Evolutionary conservation across 2,888 invertebrate species (phyloP).

Genomic region (Dynastes maya): DNA sequence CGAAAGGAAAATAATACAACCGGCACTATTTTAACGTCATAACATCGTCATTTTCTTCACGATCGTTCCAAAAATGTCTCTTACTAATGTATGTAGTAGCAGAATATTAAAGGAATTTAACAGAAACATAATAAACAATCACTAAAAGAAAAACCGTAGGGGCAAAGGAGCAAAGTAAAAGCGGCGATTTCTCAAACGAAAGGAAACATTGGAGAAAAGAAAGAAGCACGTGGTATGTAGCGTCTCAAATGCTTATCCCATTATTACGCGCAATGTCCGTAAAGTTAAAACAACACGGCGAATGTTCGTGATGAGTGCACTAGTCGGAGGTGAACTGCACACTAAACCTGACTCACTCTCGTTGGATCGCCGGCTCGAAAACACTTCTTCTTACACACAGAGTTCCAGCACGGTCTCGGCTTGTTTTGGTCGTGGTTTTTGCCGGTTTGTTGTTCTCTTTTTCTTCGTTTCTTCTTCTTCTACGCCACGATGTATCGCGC

Average conservation of each 20-base stretch:
- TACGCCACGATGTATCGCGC: no score
- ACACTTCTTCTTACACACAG: conserved; percentile 22
- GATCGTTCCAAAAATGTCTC: background rate
- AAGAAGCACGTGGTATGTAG: conserved; percentile 48
- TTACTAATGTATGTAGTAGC: background rate
- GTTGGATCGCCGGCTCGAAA: background rate
- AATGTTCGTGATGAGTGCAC: conserved; percentile 23
- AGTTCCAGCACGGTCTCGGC: conserved; percentile 17
- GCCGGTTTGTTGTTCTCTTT: background rate
- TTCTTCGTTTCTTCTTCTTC: conserved; percentile 13
- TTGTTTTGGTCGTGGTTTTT: conserved; percentile 2
- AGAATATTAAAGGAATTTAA: conserved; percentile 51
- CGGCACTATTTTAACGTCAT: conserved; percentile 69
- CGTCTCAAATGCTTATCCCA: conserved; percentile 64
- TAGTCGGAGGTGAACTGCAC: conserved; percentile 17
- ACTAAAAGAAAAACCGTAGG: conserved; percentile 13
- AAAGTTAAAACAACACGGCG: conserved; percentile 6
- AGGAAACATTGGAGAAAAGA: conserved; percentile 63
- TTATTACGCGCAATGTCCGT: conserved; percentile 53
- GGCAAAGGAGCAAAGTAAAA: background rate
- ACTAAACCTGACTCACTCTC: conserved; percentile 29
- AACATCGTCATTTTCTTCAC: conserved; percentile 67
- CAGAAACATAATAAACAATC: conserved; percentile 59
- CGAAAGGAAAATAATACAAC: conserved; percentile 66
- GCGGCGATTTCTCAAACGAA: conserved; percentile 32